Evolutionary conservation across 1,140 invertebrate genomes (phyloP), one percentile per base, ranked within the genome.

Genomic region (Drosophila busckii): DNA sequence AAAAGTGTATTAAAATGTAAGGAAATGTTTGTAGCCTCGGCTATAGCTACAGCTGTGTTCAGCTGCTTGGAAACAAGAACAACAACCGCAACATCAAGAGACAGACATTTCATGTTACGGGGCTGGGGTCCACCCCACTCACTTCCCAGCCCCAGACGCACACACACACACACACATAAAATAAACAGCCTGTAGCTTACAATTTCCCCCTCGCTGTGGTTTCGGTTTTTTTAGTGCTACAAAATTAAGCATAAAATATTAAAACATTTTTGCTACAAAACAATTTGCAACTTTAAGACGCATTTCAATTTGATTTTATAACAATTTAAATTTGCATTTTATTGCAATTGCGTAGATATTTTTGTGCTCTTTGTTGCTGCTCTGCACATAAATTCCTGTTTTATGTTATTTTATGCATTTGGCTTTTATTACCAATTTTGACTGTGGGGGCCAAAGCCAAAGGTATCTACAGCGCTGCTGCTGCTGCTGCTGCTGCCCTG

Each of bases 361-460:
- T 78, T 46, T 48, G 35, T 26, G 46, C 23, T 19, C 49, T 13
- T 37, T 38, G n/a, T 28, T 42, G 10, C 9, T n/a, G 25, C 15
- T 17, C 26, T 52, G 45, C 60, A 62, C 71, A 78, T 78, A 78
- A 78, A 78, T 80, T 78, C 73, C 60, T 65, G 54, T 78, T 80
- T 80, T 68, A 78, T 80, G 66, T 73, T 80, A 71, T 80, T 78
- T 78, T 80, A 80, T 80, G 75, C 73, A 80, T 80, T 80, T 73
- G 59, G 34, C 64, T 80, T 71, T 80, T 80, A 80, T 80, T 80
- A 54, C 75, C 73, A 75, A 62, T 62, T n/a, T 62, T 62, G 44
- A 53, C 44, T 26, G 32, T 42, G 16, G 15, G 41, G 6, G n/a
- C 8, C 15, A 3, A 9, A 34, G 22, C 12, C 9, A 28, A 58